Conservation (phyloP, 2,888 invertebrate species). For the Tinea pellionella region DNA sequence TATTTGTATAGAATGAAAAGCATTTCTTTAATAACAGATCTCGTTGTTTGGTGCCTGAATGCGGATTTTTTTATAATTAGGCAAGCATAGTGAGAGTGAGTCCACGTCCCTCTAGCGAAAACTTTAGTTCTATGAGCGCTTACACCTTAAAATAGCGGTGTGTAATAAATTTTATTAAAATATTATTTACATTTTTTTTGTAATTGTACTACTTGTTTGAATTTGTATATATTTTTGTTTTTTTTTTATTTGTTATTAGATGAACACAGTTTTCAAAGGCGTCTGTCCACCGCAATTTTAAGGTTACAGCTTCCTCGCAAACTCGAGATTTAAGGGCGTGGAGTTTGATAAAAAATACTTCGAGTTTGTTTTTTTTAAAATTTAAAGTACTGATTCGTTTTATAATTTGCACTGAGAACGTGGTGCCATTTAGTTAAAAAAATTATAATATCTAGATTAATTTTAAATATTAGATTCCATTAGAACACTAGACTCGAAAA, state of each 20-base stretch:
- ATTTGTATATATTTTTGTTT: too few relatives aligned
- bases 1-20: neutral
- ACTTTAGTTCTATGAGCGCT: neutral
- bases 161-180: too few relatives aligned
- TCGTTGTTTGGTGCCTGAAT: slow-evolving; percentile 2
- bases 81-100: neutral
- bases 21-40: neutral
- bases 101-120: neutral
- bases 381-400: slow-evolving; percentile 65
- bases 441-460: slow-evolving; percentile 23
- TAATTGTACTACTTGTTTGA: too few relatives aligned
- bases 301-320: too few relatives aligned
- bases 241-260: too few relatives aligned
- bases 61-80: neutral
- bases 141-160: too few relatives aligned
- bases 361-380: slow-evolving; percentile 15
- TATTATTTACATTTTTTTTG: too few relatives aligned
- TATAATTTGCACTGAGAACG: slow-evolving; percentile 60
- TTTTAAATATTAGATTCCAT: too few relatives aligned
- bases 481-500: too few relatives aligned
- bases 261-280: too few relatives aligned
- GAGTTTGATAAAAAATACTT: neutral
- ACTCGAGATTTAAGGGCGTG: neutral
- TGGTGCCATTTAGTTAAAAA: slow-evolving; percentile 61
- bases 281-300: too few relatives aligned